Evolutionary conservation across 1,140 invertebrate species (phyloP), one percentile per base, ranked within the genome.

Genomic region (Rhyzopertha dominica): DNA sequence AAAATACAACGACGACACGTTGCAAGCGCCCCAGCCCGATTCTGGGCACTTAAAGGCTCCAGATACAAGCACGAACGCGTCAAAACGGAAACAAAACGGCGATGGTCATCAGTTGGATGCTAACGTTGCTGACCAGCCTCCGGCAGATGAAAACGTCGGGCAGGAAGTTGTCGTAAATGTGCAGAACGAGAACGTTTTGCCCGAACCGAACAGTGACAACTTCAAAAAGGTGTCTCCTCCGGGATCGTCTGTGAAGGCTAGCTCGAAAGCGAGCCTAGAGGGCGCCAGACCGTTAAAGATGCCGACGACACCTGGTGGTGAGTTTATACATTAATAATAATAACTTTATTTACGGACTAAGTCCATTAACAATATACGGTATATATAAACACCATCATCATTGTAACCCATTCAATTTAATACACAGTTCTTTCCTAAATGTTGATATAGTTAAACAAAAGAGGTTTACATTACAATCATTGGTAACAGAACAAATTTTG

Each of bases 301-400:
- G 5, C 61, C 62, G 5, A 60, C 51, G 2, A 61, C 62, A 23
- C 55, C 61, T 4, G 16, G 25, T 23, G 41, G 30, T 19, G 29
- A 8, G 18, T n/a, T n/a, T 16, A 22, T 10, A 10, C 32, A 34
- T 39, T 40, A 50, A 31, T 26, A 26, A 16, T 31, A 34, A 3
- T 7, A 41, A 36, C n/a, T n/a, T n/a, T n/a, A n/a, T n/a, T n/a
- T n/a, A n/a, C n/a, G n/a, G n/a, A n/a, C n/a, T n/a, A n/a, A n/a
- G n/a, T n/a, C n/a, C n/a, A n/a, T n/a, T n/a, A n/a, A n/a, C n/a
- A n/a, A n/a, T n/a, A n/a, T n/a, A n/a, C n/a, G n/a, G n/a, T n/a
- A n/a, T n/a, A n/a, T n/a, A n/a, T n/a, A n/a, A n/a, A n/a, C n/a
- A n/a, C n/a, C n/a, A n/a, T n/a, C n/a, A n/a, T n/a, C n/a, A n/a